Conservation (phyloP, 2,888 invertebrate genomes). For the Hyposoter dolosus region DNA sequence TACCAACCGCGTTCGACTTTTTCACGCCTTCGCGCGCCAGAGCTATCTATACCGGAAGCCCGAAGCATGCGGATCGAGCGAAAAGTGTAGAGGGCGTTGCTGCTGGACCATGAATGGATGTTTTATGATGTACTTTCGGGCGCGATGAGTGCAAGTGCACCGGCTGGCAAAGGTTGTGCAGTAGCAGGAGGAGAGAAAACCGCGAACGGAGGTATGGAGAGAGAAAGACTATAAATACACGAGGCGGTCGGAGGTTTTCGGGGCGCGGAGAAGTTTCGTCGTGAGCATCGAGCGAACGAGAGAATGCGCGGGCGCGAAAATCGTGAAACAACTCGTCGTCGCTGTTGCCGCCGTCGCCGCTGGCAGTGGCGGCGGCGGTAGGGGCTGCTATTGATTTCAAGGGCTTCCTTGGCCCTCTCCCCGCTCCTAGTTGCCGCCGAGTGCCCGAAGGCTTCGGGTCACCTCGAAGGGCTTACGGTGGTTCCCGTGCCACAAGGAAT, state of each 20-base stretch:
- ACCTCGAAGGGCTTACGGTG: constrained; percentile 77
- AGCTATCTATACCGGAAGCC: background rate
- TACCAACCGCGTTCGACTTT: background rate
- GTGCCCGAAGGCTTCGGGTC: constrained; percentile 81
- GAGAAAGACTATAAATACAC: constrained; percentile 41
- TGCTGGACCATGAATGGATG: background rate
- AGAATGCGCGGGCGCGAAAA: constrained; percentile 56
- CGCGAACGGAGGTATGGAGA: constrained; percentile 21
- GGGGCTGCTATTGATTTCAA: constrained; percentile 83
- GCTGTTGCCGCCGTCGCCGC: constrained; percentile 77
- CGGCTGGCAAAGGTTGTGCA: background rate
- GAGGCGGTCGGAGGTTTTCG: constrained; percentile 26
- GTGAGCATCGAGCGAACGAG: constrained; percentile 22
- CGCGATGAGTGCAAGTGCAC: no score
- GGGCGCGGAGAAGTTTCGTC: constrained; percentile 45
- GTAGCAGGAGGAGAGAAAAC: background rate
- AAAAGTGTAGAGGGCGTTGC: constrained; percentile 8
- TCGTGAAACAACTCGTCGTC: constrained; percentile 7
- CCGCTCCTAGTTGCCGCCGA: constrained; percentile 72
- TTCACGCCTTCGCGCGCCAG: background rate
- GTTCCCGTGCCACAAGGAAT: constrained; percentile 78
- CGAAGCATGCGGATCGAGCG: background rate
- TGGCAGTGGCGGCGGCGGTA: constrained; percentile 81
- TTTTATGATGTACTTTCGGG: background rate
- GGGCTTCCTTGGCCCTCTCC: constrained; percentile 83